A percentile compares a stretch with the other conserved stretches of the same genome.
Evolutionary conservation across 2,113 vertebrate genomes (phyloP).

Genomic region (Stigmatopora nigra): DNA sequence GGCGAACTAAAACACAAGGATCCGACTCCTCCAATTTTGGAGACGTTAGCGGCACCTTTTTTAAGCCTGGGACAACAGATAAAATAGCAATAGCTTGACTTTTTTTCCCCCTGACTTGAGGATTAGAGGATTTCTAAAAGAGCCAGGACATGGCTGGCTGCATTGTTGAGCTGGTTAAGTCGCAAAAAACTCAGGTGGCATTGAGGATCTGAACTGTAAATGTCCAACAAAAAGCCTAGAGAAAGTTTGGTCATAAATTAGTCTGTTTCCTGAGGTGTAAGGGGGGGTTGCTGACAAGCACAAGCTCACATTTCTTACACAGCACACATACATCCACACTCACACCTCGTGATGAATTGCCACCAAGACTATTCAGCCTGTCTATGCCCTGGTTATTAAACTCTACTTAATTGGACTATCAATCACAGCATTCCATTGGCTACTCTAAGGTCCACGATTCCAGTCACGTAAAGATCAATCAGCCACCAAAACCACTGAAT

Average conservation of each 20-base stretch:
- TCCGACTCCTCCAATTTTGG: slow-evolving; percentile 25
- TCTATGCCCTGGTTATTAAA: slow-evolving; percentile 68
- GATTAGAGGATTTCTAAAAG: slow-evolving; percentile 20
- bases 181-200: slow-evolving; percentile 21
- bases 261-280: slow-evolving; percentile 26
- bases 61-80: slow-evolving; percentile 32
- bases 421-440: slow-evolving; percentile 56
- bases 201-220: slow-evolving; percentile 21
- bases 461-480: slow-evolving; percentile 47
- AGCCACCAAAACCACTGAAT: slow-evolving; percentile 38
- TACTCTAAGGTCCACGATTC: slow-evolving; percentile 39
- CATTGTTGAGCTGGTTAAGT: slow-evolving; percentile 7
- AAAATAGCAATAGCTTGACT: slow-evolving; percentile 35
- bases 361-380: slow-evolving; percentile 45
- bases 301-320: slow-evolving; percentile 24
- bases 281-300: slow-evolving; percentile 26
- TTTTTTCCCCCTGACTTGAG: slow-evolving; percentile 29
- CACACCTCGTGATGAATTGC: slow-evolving; percentile 60
- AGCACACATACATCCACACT: slow-evolving; percentile 28
- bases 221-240: slow-evolving; percentile 29
- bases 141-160: slow-evolving; percentile 11
- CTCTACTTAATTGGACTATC: slow-evolving; percentile 65
- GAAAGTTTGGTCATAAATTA: slow-evolving; percentile 43
- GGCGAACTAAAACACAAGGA: slow-evolving; percentile 24
- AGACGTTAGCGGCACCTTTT: slow-evolving; percentile 24